Evolutionary conservation across 2,797 vertebrate species (phyloP).

Genomic region (Oreochromis mossambicus): DNA sequence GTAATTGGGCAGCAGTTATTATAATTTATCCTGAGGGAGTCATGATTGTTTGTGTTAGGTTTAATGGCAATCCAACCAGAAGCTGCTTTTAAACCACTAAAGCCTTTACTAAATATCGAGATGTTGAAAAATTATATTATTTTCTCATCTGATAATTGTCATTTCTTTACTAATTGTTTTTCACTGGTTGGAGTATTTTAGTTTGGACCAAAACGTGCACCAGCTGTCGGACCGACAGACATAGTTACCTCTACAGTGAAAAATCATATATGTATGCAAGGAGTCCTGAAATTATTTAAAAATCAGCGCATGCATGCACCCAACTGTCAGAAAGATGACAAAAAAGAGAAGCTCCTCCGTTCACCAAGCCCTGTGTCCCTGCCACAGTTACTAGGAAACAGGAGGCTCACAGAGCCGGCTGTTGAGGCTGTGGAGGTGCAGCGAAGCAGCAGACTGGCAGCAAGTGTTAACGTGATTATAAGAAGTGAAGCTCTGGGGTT

Average conservation of each 20-base stretch:
- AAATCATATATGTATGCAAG: not conserved
- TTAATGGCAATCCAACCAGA: not conserved
- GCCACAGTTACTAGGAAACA: slow-evolving; percentile 76
- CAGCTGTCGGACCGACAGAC: not conserved
- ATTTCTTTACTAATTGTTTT: not conserved
- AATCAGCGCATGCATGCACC: slow-evolving; percentile 21
- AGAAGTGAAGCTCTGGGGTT: slow-evolving; percentile 22
- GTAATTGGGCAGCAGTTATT: not conserved
- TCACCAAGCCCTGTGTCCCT: slow-evolving; percentile 21
- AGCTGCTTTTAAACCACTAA: not conserved
- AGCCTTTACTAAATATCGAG: not conserved
- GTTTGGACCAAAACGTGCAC: not conserved
- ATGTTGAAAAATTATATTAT: not conserved
- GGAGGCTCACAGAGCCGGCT: slow-evolving; percentile 22
- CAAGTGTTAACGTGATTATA: slow-evolving; percentile 3
- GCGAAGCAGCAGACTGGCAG: slow-evolving; percentile 11
- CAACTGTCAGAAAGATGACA: slow-evolving; percentile 26
- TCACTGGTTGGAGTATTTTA: not conserved
- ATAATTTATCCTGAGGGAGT: not conserved
- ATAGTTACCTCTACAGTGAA: not conserved
- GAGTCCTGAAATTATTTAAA: slow-evolving; percentile 5
- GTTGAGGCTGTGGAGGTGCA: slow-evolving; percentile 26
- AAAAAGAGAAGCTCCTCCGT: slow-evolving; percentile 17
- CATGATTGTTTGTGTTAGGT: not conserved
- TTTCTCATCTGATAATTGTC: not conserved